Conservation (phyloP, 2,888 invertebrate species). For the Chrysolina oricalcia region DNA sequence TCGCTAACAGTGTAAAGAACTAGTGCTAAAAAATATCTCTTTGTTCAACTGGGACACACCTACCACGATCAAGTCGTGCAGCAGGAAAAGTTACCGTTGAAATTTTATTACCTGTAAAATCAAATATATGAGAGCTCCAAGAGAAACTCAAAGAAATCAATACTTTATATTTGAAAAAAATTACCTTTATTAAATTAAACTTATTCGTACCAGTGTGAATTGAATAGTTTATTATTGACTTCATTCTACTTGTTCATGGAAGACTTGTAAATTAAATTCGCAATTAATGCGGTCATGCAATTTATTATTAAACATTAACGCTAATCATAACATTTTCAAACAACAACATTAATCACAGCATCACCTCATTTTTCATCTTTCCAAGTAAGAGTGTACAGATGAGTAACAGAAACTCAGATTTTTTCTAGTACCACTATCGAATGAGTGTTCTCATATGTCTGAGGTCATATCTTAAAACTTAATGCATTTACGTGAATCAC, state of each 20-base stretch:
- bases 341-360: not conserved
- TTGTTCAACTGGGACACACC: too few species aligned
- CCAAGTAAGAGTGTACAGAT: not conserved
- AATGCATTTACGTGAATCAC: slow-evolving; percentile 18
- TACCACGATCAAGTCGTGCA: too few species aligned
- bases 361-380: slow-evolving; percentile 7
- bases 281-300: slow-evolving; percentile 8
- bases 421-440: slow-evolving; percentile 3
- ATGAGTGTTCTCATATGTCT: slow-evolving; percentile 7
- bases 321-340: not conserved
- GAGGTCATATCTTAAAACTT: slow-evolving; percentile 20
- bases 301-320: slow-evolving; percentile 3
- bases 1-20: too few species aligned
- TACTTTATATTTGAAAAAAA: too few species aligned
- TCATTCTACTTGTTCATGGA: not conserved
- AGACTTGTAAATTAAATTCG: not conserved
- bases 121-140: too few species aligned
- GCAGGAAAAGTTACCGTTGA: too few species aligned
- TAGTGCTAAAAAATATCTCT: too few species aligned
- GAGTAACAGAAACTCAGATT: not conserved
- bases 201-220: too few species aligned
- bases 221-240: too few species aligned
- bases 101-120: too few species aligned
- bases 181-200: too few species aligned
- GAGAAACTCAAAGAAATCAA: too few species aligned